Percentiles rank a stretch among this genome's conserved stretches.
These are phyloP conservation scores for Aproaerema taeniolella DNA, from an alignment of 2,888 invertebrate genomes.

Conservation along the genomic window DNA sequence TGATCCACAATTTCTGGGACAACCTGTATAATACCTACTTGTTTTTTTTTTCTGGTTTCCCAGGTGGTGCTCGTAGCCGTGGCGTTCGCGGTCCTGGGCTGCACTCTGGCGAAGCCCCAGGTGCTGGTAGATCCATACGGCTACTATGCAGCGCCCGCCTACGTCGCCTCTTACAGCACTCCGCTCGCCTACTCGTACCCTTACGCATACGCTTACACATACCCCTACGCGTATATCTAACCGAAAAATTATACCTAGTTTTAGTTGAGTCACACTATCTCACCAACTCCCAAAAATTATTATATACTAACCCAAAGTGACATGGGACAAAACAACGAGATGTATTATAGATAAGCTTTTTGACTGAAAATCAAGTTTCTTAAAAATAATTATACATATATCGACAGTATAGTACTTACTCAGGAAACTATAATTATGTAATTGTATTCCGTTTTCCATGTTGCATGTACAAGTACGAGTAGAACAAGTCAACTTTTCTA, in stretches of 20 bases:
- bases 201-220: conserved; percentile 60
- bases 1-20: too few relatives aligned
- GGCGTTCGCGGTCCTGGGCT: conserved; percentile 37
- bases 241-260: too few relatives aligned
- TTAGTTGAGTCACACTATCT: too few relatives aligned
- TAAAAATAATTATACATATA: background rate
- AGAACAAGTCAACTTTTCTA: too few relatives aligned
- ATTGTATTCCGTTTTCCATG: too few relatives aligned
- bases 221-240: conserved; percentile 39
- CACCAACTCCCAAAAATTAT: background rate
- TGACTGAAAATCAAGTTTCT: too few relatives aligned
- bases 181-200: conserved; percentile 59
- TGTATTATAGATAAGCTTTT: too few relatives aligned
- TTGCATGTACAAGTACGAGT: too few relatives aligned
- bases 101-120: conserved; percentile 60
- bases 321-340: too few relatives aligned
- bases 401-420: background rate
- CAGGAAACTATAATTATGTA: too few relatives aligned
- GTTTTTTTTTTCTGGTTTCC: too few relatives aligned
- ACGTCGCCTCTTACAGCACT: conserved; percentile 50
- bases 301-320: too few relatives aligned
- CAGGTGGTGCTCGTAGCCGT: conserved; percentile 48
- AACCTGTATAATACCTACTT: background rate
- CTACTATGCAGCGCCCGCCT: conserved; percentile 50
- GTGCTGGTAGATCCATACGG: conserved; percentile 54